phyloP scores from a whole-genome alignment of 2,888 invertebrate genomes.

The Rhabditoides inermis region DNA sequence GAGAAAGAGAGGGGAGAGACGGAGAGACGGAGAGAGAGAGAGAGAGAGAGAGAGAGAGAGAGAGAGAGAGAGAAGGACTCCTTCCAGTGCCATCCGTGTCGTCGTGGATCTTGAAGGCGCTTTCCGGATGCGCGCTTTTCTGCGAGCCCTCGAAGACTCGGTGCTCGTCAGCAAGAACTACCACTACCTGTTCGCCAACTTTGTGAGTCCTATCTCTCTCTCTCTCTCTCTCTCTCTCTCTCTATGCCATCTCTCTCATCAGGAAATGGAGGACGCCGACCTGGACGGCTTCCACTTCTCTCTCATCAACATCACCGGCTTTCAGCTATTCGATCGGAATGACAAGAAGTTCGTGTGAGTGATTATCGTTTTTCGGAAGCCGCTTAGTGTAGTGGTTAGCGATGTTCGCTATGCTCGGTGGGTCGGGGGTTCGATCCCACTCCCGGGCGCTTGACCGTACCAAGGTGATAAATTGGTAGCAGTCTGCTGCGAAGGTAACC shows the following conservation, averaged over 20 bases:
- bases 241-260: not conserved
- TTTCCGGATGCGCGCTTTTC: constrained; percentile 24
- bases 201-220: constrained; percentile 13
- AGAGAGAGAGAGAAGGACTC: no score
- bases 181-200: constrained; percentile 38
- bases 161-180: constrained; percentile 31
- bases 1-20: not conserved
- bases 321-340: constrained; percentile 28
- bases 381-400: not conserved
- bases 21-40: constrained; percentile 19
- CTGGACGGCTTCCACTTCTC: constrained; percentile 27
- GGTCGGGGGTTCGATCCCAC: no score
- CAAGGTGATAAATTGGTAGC: no score
- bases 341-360: constrained; percentile 26
- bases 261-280: constrained; percentile 34
- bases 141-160: constrained; percentile 31
- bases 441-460: no score
- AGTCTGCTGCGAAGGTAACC: no score
- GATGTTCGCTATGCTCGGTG: no score
- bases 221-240: not conserved
- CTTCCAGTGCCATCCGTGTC: constrained; percentile 26
- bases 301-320: constrained; percentile 34
- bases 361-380: no score
- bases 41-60: no score
- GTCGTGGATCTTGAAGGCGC: constrained; percentile 34